Conservation (phyloP, 2,113 vertebrate genomes). For the Sander vitreus region DNA sequence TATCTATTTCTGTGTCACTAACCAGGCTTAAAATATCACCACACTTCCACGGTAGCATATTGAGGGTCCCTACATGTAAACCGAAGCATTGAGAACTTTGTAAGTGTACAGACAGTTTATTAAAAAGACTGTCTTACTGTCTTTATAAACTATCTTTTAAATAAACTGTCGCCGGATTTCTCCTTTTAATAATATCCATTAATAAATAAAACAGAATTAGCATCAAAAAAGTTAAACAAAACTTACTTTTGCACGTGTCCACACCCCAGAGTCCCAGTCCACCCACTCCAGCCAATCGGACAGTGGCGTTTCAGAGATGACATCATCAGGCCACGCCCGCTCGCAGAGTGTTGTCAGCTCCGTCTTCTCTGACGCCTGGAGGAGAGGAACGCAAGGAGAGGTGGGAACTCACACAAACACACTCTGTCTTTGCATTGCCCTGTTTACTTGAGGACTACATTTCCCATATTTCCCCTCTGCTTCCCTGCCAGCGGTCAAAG, state of each 20-base stretch:
- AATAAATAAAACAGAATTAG: background rate
- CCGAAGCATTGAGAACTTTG: no score
- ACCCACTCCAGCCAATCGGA: conserved; percentile 98
- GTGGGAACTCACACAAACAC: conserved; percentile 74
- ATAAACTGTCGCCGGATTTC: no score
- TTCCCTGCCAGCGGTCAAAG: conserved; percentile 89
- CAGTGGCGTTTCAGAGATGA: conserved; percentile 95
- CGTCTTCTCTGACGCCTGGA: conserved; percentile 99
- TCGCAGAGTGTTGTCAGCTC: conserved; percentile 97
- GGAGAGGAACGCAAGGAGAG: conserved; percentile 95
- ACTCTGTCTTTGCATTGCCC: background rate
- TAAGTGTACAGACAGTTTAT: no score
- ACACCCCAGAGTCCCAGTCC: conserved; percentile 91
- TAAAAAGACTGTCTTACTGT: no score
- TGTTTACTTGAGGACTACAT: conserved; percentile 10
- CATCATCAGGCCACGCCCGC: conserved; percentile 90
- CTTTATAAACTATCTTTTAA: no score
- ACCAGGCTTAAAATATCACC: no score
- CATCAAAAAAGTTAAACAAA: background rate
- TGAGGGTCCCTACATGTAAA: no score
- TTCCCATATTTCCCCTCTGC: conserved; percentile 71
- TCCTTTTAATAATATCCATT: background rate
- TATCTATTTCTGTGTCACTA: no score
- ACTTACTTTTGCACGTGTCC: background rate
- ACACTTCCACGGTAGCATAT: no score